Evolutionary conservation across 2,888 invertebrate species (phyloP), one percentile per base, ranked within the genome.

Genomic region (Temnothorax ravouxi): DNA sequence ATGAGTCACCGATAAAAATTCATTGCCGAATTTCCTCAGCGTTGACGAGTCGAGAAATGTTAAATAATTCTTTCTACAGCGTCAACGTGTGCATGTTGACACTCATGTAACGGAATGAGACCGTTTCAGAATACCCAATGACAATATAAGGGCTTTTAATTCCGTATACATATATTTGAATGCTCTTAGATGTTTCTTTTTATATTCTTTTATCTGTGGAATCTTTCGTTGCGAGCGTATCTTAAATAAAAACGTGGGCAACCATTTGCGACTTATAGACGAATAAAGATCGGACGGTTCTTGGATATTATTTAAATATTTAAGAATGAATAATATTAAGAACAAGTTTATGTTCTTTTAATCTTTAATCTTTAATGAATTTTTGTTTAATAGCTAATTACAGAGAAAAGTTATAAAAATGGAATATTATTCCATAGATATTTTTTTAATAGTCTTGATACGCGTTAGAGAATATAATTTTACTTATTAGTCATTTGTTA

Each of bases 21-120:
- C 9, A 9, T 25, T 38, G 59, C 34, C 25, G 50, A 81, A 85
- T 74, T 76, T 67, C 34, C 67, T 44, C 84, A 76, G 64, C 84
- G 86, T 88, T 88, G 88, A 86, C 80, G 86, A 88, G 47, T 72
- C 59, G 34, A 38, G 44, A n/a, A 72, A 74, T 25, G 59, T 44
- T 47, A 74, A 80, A 59, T 59, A 72, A 72, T 15, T 71, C 56
- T 44, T 59, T 72, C 18, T n/a, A 21, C 79, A 15, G 34, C 47
- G 21, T 59, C 74, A 34, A 47, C 18, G 21, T 71, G 56, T 15
- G 41, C 34, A 34, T 15, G 56, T 71, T 79, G n/a, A n/a, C 29
- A 9, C 13, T 44, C 44, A 3, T 56, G 29, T 44, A 71, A 71
- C 38, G 15, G 34, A 71, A 79, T 79, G 69, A 34, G 56, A 56